These are phyloP conservation scores for Apeira syringaria DNA, from an alignment of 2,888 invertebrate genomes.

Conservation along the genomic window DNA sequence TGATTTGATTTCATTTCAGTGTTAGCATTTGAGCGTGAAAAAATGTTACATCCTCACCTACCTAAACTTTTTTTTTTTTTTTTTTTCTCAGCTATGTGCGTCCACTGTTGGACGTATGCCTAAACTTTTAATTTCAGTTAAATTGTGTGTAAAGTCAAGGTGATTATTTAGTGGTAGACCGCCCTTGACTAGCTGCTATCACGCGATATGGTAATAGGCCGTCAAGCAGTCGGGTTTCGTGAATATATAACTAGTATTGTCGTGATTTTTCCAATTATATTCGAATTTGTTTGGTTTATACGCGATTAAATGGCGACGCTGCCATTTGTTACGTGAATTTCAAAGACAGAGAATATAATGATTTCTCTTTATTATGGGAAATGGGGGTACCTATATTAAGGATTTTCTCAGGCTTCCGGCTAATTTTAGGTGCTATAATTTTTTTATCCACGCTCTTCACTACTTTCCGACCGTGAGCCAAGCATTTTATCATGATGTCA, in stretches of 20 bases:
- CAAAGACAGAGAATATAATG: no score
- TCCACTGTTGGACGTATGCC: no score
- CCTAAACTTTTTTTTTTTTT: no score
- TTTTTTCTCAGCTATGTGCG: no score
- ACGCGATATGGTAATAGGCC: conserved; percentile 41
- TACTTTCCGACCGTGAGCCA: no score
- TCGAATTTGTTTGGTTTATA: conserved; percentile 20
- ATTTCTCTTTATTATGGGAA: no score
- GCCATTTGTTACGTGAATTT: conserved; percentile 4
- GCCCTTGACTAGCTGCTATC: conserved; percentile 34
- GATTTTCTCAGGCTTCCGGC: no score
- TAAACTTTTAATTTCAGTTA: conserved; percentile 26
- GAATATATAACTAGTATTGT: conserved; percentile 31
- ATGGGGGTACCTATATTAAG: no score
- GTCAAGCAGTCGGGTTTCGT: conserved; percentile 20
- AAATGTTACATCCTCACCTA: conserved; percentile 18
- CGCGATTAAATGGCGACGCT: conserved; percentile 3
- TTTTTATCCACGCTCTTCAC: no score
- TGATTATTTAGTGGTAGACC: conserved; percentile 24
- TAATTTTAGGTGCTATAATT: no score
- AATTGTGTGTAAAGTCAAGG: conserved; percentile 41
- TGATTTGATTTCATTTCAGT: no score
- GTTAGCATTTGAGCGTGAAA: conserved; percentile 12
- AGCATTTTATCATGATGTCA: no score
- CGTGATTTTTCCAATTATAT: conserved; percentile 15